Conservation (phyloP, 2,797 vertebrate genomes). For the Melanotaenia nigrans region DNA sequence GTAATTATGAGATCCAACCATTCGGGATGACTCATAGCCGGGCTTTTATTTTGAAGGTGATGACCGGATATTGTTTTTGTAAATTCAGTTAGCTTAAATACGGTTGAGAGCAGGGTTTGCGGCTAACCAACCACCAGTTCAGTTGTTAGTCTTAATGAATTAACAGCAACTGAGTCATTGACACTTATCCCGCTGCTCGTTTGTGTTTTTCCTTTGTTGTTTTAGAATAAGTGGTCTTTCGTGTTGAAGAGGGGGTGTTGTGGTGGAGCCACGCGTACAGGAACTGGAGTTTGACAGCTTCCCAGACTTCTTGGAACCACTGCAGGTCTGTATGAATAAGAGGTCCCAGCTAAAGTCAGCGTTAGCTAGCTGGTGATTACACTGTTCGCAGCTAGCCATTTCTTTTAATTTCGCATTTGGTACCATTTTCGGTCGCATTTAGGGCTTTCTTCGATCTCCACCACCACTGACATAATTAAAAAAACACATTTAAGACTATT, state of each 20-base stretch:
- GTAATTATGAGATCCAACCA: too few species aligned
- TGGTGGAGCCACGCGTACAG: slow-evolving; percentile 77
- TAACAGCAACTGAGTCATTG: not conserved
- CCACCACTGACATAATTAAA: not conserved
- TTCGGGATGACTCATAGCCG: not conserved
- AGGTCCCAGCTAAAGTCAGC: slow-evolving; percentile 8
- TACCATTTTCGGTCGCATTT: not conserved
- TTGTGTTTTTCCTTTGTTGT: rapidly evolving
- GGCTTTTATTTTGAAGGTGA: slow-evolving; percentile 44
- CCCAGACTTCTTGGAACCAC: slow-evolving; percentile 8
- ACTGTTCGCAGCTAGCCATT: not conserved
- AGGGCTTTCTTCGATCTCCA: slow-evolving; percentile 13
- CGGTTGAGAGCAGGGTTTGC: not conserved
- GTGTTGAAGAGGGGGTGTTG: not conserved
- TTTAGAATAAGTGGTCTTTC: not conserved
- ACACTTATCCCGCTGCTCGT: rapidly evolving
- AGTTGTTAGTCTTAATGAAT: not conserved
- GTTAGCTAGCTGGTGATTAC: slow-evolving; percentile 4
- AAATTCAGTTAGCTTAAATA: rapidly evolving
- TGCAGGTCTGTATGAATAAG: slow-evolving; percentile 28
- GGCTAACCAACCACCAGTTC: not conserved
- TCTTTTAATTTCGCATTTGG: not conserved
- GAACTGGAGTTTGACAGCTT: slow-evolving; percentile 57
- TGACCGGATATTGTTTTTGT: not conserved
- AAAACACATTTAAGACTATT: not conserved